Conservation (phyloP, 2,113 vertebrate genomes). For the Mobula birostris region DNA sequence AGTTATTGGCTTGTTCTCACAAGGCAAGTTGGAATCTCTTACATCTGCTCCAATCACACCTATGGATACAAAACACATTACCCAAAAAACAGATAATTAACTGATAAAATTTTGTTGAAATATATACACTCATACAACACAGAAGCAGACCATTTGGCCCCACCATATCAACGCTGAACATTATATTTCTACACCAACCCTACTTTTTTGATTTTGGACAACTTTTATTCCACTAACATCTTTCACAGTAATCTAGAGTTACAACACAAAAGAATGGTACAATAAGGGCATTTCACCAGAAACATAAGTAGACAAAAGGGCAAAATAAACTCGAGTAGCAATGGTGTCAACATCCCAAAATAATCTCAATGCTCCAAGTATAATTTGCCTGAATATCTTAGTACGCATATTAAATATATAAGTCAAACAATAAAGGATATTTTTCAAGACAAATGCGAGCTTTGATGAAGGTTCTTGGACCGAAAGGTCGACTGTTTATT, state of each 20-base stretch:
- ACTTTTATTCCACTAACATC: not conserved
- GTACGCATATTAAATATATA: no score
- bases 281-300: not conserved
- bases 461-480: no score
- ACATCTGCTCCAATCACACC: slow-evolving; percentile 88
- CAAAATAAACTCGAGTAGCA: not conserved
- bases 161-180: no score
- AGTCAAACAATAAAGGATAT: no score
- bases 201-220: not conserved
- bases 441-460: no score
- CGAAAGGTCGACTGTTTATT: no score
- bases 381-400: not conserved
- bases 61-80: slow-evolving; percentile 45
- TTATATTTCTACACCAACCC: no score
- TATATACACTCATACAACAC: no score
- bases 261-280: not conserved
- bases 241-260: not conserved
- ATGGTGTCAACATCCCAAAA: not conserved
- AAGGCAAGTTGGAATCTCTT: slow-evolving; percentile 67
- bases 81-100: not conserved
- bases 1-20: slow-evolving; percentile 74
- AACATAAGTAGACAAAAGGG: not conserved
- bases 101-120: no score
- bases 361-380: not conserved
- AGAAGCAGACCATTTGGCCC: no score